A percentile compares a stretch with the other conserved stretches of the same genome.
phyloP scores from a whole-genome alignment of 2,888 invertebrate genomes.

The Ectemnius continuus region DNA sequence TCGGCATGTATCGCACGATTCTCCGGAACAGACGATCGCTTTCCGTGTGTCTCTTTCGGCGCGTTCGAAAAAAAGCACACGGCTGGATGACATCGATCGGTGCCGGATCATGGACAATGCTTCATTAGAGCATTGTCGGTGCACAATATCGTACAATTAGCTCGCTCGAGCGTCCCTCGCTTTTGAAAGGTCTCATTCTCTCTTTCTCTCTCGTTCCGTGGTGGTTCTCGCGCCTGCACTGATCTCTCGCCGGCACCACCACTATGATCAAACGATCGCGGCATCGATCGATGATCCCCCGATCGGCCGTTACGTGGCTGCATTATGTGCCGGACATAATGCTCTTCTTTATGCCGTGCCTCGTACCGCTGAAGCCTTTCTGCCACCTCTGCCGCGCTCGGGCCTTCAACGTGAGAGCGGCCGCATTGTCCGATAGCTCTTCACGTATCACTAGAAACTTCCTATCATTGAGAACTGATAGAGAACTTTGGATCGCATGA shows the following conservation, averaged over 20 bases:
- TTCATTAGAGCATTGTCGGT: constrained; percentile 76
- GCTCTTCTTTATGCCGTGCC: constrained; percentile 63
- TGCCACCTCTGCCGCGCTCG: constrained; percentile 29
- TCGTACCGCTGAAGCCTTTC: constrained; percentile 59
- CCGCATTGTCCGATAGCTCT: too few relatives aligned
- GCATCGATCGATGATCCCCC: constrained; percentile 69
- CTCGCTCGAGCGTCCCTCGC: constrained; percentile 59
- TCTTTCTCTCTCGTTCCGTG: not conserved
- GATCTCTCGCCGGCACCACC: constrained; percentile 53
- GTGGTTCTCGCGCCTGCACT: constrained; percentile 28
- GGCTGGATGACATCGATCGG: constrained; percentile 52
- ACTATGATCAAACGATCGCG: constrained; percentile 68
- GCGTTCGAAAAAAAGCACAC: constrained; percentile 35
- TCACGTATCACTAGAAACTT: constrained; percentile 1
- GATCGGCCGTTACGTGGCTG: constrained; percentile 70
- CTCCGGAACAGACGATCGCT: constrained; percentile 52
- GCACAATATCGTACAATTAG: constrained; percentile 76
- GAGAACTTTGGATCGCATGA: too few relatives aligned
- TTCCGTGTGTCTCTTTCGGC: constrained; percentile 42
- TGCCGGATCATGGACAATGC: constrained; percentile 71
- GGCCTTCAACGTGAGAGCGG: too few relatives aligned
- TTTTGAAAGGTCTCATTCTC: constrained; percentile 48
- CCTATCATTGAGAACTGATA: too few relatives aligned
- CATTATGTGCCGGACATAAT: constrained; percentile 68
- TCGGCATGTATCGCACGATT: constrained; percentile 33